phyloP scores from a whole-genome alignment of 2,113 vertebrate genomes.

The Peromyscus californicus region DNA sequence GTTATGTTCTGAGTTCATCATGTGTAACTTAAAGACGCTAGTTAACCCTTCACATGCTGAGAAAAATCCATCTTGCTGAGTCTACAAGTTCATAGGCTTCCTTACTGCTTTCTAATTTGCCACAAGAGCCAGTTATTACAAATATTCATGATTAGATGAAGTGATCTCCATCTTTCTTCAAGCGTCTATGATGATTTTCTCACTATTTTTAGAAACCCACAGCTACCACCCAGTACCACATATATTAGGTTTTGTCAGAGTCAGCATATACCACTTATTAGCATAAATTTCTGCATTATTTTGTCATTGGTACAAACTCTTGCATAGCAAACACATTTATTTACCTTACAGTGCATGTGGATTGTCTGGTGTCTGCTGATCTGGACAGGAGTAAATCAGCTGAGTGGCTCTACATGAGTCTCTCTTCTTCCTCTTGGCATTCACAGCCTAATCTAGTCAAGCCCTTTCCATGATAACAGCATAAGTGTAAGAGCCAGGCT shows the following conservation, averaged over 20 bases:
- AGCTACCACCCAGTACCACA: neutral
- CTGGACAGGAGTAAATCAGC: neutral
- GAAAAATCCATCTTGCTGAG: slow-evolving; percentile 11
- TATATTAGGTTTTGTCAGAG: slow-evolving; percentile 30
- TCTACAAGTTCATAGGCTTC: neutral
- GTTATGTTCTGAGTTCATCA: slow-evolving; percentile 37
- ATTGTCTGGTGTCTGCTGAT: neutral
- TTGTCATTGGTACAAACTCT: slow-evolving; percentile 36
- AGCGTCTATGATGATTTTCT: slow-evolving; percentile 7
- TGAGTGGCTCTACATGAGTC: neutral
- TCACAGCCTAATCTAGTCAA: neutral
- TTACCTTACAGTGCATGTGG: neutral
- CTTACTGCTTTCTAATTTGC: slow-evolving; percentile 4
- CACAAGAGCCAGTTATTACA: slow-evolving; percentile 16
- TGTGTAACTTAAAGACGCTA: slow-evolving; percentile 18
- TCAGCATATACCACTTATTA: neutral
- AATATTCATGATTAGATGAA: slow-evolving; percentile 5
- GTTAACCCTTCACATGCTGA: slow-evolving; percentile 2
- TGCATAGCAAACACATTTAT: slow-evolving; percentile 15
- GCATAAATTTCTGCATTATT: slow-evolving; percentile 16
- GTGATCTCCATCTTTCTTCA: neutral
- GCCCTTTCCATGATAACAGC: neutral
- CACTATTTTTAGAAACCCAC: slow-evolving; percentile 33
- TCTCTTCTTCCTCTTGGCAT: neutral
- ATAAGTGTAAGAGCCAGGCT: neutral